These are phyloP conservation scores for Trachelus stipa DNA, from an alignment of 2,888 invertebrate species.

Conservation along the genomic window DNA sequence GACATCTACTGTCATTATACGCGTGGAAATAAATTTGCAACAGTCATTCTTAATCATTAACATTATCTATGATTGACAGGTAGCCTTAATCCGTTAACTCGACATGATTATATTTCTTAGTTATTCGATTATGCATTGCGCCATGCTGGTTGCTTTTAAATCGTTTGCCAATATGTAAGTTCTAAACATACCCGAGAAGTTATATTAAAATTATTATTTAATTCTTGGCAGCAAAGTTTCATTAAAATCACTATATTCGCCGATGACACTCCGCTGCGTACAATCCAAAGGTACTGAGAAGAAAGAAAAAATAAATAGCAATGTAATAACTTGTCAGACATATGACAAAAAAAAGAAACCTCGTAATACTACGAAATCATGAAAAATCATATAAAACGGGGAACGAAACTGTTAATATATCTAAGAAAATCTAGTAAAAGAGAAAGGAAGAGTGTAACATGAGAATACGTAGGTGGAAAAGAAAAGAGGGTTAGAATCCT, in stretches of 20 bases:
- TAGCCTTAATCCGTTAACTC: background rate
- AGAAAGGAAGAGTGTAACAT: background rate
- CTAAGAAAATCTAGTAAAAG: background rate
- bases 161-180: background rate
- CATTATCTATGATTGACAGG: background rate
- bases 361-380: background rate
- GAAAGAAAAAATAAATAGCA: background rate
- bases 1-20: background rate
- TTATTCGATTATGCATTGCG: background rate
- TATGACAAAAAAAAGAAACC: background rate
- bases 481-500: background rate
- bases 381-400: background rate
- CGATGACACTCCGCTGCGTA: background rate
- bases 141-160: background rate
- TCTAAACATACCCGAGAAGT: background rate
- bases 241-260: background rate
- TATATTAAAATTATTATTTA: background rate
- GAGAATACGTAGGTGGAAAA: background rate
- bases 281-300: too few relatives aligned
- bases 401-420: background rate
- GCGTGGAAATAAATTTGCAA: background rate
- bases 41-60: background rate
- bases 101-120: background rate
- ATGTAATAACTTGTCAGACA: background rate
- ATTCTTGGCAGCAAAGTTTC: background rate